phyloP scores from a whole-genome alignment of 2,113 vertebrate species.

The Oncorhynchus keta region DNA sequence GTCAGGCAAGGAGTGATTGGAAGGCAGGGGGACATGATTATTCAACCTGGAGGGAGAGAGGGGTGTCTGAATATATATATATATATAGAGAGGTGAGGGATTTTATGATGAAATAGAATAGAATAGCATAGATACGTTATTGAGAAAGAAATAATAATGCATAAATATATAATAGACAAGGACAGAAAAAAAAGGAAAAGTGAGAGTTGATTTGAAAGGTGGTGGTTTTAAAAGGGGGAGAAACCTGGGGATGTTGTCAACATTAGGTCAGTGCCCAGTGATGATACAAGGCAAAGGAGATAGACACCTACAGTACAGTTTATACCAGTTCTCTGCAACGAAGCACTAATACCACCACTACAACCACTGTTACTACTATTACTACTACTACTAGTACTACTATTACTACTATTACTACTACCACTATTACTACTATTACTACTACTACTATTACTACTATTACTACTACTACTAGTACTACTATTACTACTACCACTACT shows the following conservation, averaged over 20 bases:
- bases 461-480: too few species aligned
- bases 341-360: too few species aligned
- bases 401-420: too few species aligned
- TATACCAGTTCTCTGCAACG: too few species aligned
- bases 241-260: not conserved
- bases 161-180: slow-evolving; percentile 43
- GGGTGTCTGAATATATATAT: slow-evolving; percentile 18
- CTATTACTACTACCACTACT: too few species aligned
- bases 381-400: too few species aligned
- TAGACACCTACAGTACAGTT: not conserved
- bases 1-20: slow-evolving; percentile 46
- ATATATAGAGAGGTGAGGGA: not conserved
- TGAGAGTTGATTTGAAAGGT: not conserved
- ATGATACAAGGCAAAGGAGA: not conserved
- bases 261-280: not conserved
- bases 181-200: not conserved
- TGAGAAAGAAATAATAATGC: slow-evolving; percentile 11
- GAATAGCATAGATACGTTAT: too few species aligned
- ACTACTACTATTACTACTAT: too few species aligned
- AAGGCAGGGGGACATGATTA: slow-evolving; percentile 45
- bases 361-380: too few species aligned
- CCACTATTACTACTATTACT: too few species aligned
- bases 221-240: not conserved
- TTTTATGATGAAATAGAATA: slow-evolving; percentile 13
- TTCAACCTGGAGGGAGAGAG: slow-evolving; percentile 9